Evolutionary conservation across 2,888 invertebrate genomes (phyloP), one percentile per base, ranked within the genome.

Genomic region (Trichopria drosophilae): DNA sequence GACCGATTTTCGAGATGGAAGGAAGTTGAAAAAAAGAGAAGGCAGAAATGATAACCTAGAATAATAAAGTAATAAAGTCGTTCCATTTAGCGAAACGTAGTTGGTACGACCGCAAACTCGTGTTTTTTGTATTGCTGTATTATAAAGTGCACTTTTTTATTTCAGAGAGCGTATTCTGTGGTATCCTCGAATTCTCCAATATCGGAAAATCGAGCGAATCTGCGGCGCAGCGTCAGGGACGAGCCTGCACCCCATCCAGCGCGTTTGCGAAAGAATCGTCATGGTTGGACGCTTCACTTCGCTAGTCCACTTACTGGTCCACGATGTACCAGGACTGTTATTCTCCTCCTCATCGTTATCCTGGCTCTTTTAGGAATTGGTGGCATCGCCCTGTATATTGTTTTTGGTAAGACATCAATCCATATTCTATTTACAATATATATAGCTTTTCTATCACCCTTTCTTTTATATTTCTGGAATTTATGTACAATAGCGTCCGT

Each of bases 151-250:
- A 53, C 36, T 35, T 52, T 46, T 53, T 49, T 34, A 39, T 68
- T 69, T 28, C 64, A 74, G 74, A 69, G 73, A 58, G 71, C 72
- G n/a, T 72, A 72, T 57, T 71, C 73, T 46, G 70, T 70, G 34
- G 60, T 65, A 41, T 68, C 70, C 53, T 64, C 67, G 39, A 68
- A 69, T 37, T 72, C 68, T 22, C 71, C 73, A 48, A 67, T 68
- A 41, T 71, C 71, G 28, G 72, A 73, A 49, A 74, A 73, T 63
- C 70, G 72, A 22, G 67, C 63, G 19, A 73, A 73, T 59, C 56
- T 71, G 6, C 67, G 74, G 19, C 63, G 71, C 51, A 73, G 73
- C 55, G 72, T 68, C 12, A 59, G 74, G 47, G 72, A 70, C 24
- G 74, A 73, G 48, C 71, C 74, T 22, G 67, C 73, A 24, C 72